Percentiles rank a stretch among this genome's conserved stretches.
Conservation (phyloP, 2,888 invertebrate genomes). For the Standfussiana lucernea region DNA sequence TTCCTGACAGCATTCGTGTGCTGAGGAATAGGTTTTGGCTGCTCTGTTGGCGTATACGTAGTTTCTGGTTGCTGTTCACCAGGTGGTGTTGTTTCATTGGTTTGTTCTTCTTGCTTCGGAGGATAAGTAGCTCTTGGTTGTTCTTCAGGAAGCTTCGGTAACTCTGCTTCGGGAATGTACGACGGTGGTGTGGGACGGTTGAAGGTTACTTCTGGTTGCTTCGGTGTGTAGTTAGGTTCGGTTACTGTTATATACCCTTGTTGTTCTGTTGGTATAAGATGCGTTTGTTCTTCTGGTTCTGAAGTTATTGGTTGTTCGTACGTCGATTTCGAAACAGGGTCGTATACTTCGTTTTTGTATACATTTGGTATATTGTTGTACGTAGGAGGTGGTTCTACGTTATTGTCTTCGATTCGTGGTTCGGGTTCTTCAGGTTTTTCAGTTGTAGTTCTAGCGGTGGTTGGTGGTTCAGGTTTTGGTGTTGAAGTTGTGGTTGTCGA, state of each 20-base stretch:
- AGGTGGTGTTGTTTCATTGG: constrained; percentile 57
- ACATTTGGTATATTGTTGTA: constrained; percentile 14
- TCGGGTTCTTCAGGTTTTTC: constrained; percentile 46
- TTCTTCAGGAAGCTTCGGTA: constrained; percentile 46
- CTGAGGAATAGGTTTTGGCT: constrained; percentile 65
- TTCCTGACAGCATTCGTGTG: constrained; percentile 73
- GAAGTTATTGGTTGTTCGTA: constrained; percentile 17
- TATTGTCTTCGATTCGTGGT: constrained; percentile 50
- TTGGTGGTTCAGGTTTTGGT: constrained; percentile 62
- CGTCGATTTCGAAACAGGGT: constrained; percentile 19
- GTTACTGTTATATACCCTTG: constrained; percentile 34
- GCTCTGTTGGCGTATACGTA: constrained; percentile 69
- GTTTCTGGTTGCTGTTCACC: constrained; percentile 63
- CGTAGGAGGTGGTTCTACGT: constrained; percentile 39
- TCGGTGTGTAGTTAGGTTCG: constrained; percentile 28
- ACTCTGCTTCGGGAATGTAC: constrained; percentile 60
- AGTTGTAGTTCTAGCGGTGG: constrained; percentile 48
- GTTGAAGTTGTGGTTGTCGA: constrained; percentile 60
- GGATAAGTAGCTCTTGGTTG: constrained; percentile 18
- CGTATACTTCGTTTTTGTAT: constrained; percentile 10
- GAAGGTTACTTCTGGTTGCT: constrained; percentile 55
- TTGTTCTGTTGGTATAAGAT: constrained; percentile 36
- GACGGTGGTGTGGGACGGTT: constrained; percentile 54
- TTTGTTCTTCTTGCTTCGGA: constrained; percentile 49
- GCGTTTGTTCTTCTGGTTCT: constrained; percentile 43